A percentile compares a stretch with the other conserved stretches of the same genome.
phyloP scores from a whole-genome alignment of 2,113 vertebrate genomes.

The Tachysurus vachellii region DNA sequence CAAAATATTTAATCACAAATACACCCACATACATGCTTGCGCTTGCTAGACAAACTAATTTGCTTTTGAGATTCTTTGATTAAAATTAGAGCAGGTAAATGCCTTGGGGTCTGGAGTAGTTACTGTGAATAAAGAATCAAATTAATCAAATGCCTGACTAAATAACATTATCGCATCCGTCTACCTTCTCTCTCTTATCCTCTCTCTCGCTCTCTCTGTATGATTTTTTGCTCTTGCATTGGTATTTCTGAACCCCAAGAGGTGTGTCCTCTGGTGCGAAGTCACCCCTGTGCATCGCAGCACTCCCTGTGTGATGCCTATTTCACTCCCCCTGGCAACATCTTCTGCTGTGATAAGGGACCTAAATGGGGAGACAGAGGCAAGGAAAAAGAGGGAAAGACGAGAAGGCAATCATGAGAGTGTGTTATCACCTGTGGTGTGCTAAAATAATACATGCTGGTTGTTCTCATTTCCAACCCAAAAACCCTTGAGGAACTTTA shows the following conservation, averaged over 20 bases:
- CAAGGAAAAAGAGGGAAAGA: conserved; percentile 1
- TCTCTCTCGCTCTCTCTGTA: conserved; percentile 5
- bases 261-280: conserved; percentile 21
- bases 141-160: conserved; percentile 54
- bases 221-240: conserved; percentile 32
- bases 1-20: conserved; percentile 35
- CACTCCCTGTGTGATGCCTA: conserved; percentile 34
- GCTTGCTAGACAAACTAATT: conserved; percentile 40
- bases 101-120: conserved; percentile 32
- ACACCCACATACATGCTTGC: conserved; percentile 1
- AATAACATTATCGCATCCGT: conserved; percentile 41
- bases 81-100: conserved; percentile 50
- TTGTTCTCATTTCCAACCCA: conserved; percentile 38
- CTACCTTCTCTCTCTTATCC: neutral
- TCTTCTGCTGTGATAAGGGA: conserved; percentile 48
- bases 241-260: conserved; percentile 24
- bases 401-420: conserved; percentile 29
- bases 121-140: conserved; percentile 48
- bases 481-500: conserved; percentile 15
- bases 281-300: conserved; percentile 20
- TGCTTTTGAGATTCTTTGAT: conserved; percentile 47
- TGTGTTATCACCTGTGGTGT: conserved; percentile 29
- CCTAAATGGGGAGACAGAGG: conserved; percentile 26
- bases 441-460: conserved; percentile 32
- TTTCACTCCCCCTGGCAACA: conserved; percentile 43